A percentile compares a stretch with the other conserved stretches of the same genome.
Conservation (phyloP, 2,888 invertebrate genomes). For the Habroteleia sp. region DNA sequence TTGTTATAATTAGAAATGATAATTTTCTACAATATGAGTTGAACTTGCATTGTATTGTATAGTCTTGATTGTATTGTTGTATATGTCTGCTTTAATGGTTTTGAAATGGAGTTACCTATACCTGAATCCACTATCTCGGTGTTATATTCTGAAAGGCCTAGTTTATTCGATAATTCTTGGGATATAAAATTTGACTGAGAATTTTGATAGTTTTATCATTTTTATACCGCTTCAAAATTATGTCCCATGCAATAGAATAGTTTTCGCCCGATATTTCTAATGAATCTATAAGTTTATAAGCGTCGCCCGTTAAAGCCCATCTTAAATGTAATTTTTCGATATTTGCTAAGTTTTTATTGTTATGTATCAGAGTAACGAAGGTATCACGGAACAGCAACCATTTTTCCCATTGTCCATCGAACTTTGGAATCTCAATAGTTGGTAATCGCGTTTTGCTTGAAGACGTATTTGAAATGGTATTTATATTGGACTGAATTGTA, state of each 20-base stretch:
- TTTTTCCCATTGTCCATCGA: constrained; percentile 25
- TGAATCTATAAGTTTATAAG: constrained; percentile 16
- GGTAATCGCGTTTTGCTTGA: constrained; percentile 21
- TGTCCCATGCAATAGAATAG: constrained; percentile 18
- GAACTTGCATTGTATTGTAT: no score
- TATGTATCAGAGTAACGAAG: constrained; percentile 13
- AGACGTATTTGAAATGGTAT: background rate
- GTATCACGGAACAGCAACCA: constrained; percentile 22
- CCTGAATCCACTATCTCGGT: constrained; percentile 3
- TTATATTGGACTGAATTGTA: constrained; percentile 11
- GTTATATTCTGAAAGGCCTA: background rate
- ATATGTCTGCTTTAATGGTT: background rate
- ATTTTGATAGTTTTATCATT: constrained; percentile 31
- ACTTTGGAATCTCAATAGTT: constrained; percentile 17
- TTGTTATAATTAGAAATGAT: background rate
- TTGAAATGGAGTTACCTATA: background rate
- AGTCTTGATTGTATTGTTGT: background rate
- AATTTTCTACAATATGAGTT: constrained; percentile 6
- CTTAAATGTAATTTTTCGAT: constrained; percentile 29
- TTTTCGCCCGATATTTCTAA: constrained; percentile 29
- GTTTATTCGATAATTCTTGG: background rate
- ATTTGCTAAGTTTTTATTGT: constrained; percentile 6
- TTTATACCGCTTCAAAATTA: constrained; percentile 13
- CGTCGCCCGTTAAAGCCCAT: constrained; percentile 26
- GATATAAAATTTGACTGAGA: constrained; percentile 10